Evolutionary conservation across 1,140 invertebrate species (phyloP).

Genomic region (Proctacanthus coquilletti): DNA sequence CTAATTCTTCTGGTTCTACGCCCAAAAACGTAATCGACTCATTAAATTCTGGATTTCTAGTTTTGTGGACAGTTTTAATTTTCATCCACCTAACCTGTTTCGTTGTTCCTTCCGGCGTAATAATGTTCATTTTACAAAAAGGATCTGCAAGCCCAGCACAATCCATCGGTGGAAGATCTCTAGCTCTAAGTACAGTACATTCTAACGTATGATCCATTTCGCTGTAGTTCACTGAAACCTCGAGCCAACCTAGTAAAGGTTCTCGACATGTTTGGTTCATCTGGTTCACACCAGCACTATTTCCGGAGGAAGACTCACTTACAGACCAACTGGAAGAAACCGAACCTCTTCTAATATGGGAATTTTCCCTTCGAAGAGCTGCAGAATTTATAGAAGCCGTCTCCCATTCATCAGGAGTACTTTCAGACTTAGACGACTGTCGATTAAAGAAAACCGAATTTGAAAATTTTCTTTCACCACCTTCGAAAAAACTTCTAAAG

Average conservation of each 20-base stretch:
- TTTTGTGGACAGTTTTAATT: constrained; percentile 83
- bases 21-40: constrained; percentile 84
- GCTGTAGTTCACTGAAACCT: constrained; percentile 67
- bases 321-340: constrained; percentile 27
- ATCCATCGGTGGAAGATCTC: constrained; percentile 71
- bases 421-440: constrained; percentile 10
- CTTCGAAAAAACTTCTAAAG: constrained; percentile 26
- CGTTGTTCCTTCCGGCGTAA: constrained; percentile 31
- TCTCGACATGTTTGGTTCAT: constrained; percentile 20
- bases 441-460: constrained; percentile 26
- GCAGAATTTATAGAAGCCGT: constrained; percentile 17
- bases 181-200: constrained; percentile 58
- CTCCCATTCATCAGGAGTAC: constrained; percentile 12
- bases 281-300: constrained; percentile 12
- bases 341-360: constrained; percentile 20
- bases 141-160: constrained; percentile 81
- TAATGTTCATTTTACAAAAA: constrained; percentile 75
- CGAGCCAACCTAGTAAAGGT: constrained; percentile 44
- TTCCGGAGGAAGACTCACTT: constrained; percentile 25
- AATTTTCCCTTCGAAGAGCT: constrained; percentile 16
- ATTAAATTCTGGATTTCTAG: constrained; percentile 85
- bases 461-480: constrained; percentile 24
- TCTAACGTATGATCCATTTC: constrained; percentile 56
- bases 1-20: constrained; percentile 43
- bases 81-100: constrained; percentile 27